These are phyloP conservation scores for Pteria penguin DNA, from an alignment of 2,888 invertebrate genomes.

Conservation along the genomic window DNA sequence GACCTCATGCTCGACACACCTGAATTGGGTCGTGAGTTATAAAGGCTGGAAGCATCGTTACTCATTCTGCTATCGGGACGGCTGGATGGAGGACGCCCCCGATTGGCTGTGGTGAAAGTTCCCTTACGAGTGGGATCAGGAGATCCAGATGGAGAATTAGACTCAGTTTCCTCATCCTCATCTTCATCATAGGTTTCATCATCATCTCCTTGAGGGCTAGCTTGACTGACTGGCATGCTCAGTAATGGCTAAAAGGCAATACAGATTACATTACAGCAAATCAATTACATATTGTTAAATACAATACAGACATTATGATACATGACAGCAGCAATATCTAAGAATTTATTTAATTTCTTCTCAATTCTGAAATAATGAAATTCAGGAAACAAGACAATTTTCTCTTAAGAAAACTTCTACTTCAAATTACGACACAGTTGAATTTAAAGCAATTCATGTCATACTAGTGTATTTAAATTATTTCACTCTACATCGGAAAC, in stretches of 20 bases:
- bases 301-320: no score
- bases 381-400: no score
- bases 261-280: no score
- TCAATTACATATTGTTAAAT: no score
- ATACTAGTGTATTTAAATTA: no score
- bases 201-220: slow-evolving; percentile 46
- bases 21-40: slow-evolving; percentile 62
- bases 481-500: no score
- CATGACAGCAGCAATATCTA: no score
- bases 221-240: slow-evolving; percentile 72
- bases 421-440: no score
- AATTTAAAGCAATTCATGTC: no score
- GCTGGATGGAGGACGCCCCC: slow-evolving; percentile 39
- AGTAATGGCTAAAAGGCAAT: slow-evolving; percentile 66
- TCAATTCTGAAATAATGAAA: no score
- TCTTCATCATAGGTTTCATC: slow-evolving; percentile 64
- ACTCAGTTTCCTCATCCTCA: slow-evolving; percentile 67
- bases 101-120: slow-evolving; percentile 25
- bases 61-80: slow-evolving; percentile 51
- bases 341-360: no score
- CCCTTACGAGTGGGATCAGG: slow-evolving; percentile 40
- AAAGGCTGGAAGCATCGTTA: slow-evolving; percentile 49
- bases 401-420: no score
- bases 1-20: slow-evolving; percentile 43
- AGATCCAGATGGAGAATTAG: slow-evolving; percentile 49